Conservation (phyloP, 2,888 invertebrate genomes). For the Boloria selene region DNA sequence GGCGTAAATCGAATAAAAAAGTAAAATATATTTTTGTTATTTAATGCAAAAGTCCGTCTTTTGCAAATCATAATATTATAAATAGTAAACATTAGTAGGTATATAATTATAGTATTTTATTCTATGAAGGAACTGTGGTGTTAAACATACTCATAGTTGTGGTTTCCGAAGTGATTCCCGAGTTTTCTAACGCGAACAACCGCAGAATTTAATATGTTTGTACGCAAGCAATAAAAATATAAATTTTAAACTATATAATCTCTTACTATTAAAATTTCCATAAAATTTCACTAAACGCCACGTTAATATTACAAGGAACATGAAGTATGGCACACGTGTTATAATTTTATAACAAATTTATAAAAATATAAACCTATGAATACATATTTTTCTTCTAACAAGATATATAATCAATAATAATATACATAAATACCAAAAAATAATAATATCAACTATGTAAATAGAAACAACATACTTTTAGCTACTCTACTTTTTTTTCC, state of each 20-base stretch:
- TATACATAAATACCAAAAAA: neutral
- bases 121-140: neutral
- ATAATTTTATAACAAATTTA: constrained; percentile 2
- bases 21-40: no score
- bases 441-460: neutral
- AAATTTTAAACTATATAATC: neutral
- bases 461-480: neutral
- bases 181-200: no score
- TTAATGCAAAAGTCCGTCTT: no score
- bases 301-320: constrained; percentile 22
- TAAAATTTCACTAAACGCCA: constrained; percentile 20
- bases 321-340: constrained; percentile 30
- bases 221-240: no score
- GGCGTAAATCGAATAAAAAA: neutral
- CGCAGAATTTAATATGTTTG: no score
- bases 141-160: neutral
- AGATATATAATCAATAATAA: neutral
- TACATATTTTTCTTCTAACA: neutral
- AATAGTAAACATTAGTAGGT: no score
- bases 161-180: no score
- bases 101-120: neutral
- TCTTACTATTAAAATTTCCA: neutral
- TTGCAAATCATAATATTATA: no score
- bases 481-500: constrained; percentile 3
- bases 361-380: neutral